These are phyloP conservation scores for Sylvia atricapilla DNA, from an alignment of 2,113 vertebrate species.

Conservation along the genomic window DNA sequence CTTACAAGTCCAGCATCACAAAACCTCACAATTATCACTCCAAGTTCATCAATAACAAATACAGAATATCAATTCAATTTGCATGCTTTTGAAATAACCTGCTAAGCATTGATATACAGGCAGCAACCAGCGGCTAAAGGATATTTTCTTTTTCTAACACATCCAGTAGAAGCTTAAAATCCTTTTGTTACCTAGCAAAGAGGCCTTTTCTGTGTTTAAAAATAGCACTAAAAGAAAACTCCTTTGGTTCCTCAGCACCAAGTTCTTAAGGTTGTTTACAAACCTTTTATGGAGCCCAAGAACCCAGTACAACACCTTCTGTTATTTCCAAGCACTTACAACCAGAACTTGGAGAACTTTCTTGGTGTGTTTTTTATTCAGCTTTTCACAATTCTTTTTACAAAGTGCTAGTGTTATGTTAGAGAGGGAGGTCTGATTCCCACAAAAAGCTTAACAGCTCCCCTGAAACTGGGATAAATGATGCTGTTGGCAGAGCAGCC, in stretches of 20 bases:
- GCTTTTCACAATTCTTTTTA: background rate
- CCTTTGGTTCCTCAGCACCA: background rate
- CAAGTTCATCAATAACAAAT: background rate
- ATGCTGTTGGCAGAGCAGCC: background rate
- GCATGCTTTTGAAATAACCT: background rate
- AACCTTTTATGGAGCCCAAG: background rate
- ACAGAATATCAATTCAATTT: background rate
- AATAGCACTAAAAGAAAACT: background rate
- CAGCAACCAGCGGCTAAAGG: background rate
- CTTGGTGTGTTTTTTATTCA: background rate
- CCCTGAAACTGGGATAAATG: background rate
- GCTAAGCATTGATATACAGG: background rate
- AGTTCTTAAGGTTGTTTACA: background rate
- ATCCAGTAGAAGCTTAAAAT: background rate
- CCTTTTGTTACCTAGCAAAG: background rate
- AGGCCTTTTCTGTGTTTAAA: background rate
- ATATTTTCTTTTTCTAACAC: background rate
- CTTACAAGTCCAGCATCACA: background rate
- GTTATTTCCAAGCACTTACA: background rate
- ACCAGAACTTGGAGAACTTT: background rate
- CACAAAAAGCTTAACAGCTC: background rate
- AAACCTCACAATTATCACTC: background rate
- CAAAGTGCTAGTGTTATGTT: background rate
- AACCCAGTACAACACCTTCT: background rate
- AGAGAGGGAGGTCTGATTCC: background rate